Evolutionary conservation across 2,113 vertebrate genomes (phyloP).

Genomic region (Ptychochromis oligacanthus): DNA sequence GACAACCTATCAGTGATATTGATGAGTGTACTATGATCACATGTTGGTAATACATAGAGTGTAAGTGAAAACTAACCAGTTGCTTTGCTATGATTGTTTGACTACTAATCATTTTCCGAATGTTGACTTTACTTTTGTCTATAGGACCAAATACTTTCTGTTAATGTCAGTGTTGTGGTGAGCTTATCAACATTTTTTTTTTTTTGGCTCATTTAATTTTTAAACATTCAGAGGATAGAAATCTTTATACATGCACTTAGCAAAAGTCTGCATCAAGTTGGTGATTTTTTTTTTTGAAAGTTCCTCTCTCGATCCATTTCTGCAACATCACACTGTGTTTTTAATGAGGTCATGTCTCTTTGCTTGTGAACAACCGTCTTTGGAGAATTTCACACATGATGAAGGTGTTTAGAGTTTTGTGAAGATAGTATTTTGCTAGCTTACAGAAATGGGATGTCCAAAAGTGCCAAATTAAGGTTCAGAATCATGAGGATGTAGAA

Average conservation of each 20-base stretch:
- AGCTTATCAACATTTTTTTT: slow-evolving; percentile 33
- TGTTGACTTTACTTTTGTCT: slow-evolving; percentile 58
- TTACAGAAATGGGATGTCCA: slow-evolving; percentile 31
- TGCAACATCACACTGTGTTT: slow-evolving; percentile 54
- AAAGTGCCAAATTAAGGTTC: slow-evolving; percentile 66
- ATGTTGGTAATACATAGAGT: slow-evolving; percentile 60
- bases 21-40: slow-evolving; percentile 64
- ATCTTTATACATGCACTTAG: slow-evolving; percentile 26
- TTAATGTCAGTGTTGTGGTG: slow-evolving; percentile 65
- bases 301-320: slow-evolving; percentile 14
- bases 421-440: slow-evolving; percentile 25
- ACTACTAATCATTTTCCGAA: slow-evolving; percentile 56
- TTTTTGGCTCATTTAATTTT: slow-evolving; percentile 39
- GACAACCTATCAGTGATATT: slow-evolving; percentile 44
- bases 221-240: slow-evolving; percentile 8
- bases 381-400: slow-evolving; percentile 13
- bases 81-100: slow-evolving; percentile 65
- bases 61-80: slow-evolving; percentile 61
- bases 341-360: slow-evolving; percentile 30
- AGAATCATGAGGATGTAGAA: slow-evolving; percentile 11
- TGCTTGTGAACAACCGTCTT: slow-evolving; percentile 25
- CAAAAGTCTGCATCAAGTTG: not conserved
- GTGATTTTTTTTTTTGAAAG: slow-evolving; percentile 10
- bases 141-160: slow-evolving; percentile 58
- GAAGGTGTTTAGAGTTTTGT: slow-evolving; percentile 12